These are phyloP conservation scores for Apodemia duryi DNA, from an alignment of 2,888 invertebrate species.

Conservation along the genomic window DNA sequence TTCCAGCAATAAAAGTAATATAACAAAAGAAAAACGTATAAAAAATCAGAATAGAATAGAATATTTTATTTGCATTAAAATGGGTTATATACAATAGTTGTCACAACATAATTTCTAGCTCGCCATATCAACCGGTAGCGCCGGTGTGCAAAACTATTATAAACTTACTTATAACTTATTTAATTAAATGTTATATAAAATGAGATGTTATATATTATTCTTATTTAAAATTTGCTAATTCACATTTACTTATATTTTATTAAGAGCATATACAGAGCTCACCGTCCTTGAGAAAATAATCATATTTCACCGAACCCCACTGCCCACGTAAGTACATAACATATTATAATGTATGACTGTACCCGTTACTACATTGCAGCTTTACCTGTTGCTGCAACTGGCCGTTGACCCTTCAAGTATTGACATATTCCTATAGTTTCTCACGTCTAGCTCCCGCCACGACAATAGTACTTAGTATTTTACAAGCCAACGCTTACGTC, in stretches of 20 bases:
- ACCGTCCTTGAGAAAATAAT: slow-evolving; percentile 6
- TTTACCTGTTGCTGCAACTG: slow-evolving; percentile 63
- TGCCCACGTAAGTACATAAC: slow-evolving; percentile 13
- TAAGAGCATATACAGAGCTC: neutral
- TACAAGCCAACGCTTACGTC: slow-evolving; percentile 34
- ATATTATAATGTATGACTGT: slow-evolving; percentile 24
- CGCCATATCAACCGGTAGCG: too few relatives aligned
- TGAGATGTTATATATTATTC: too few relatives aligned
- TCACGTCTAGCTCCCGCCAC: slow-evolving; percentile 63
- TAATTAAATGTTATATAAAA: too few relatives aligned
- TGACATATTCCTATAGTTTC: slow-evolving; percentile 78
- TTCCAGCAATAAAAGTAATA: too few relatives aligned
- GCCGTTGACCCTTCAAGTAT: slow-evolving; percentile 77
- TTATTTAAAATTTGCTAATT: too few relatives aligned
- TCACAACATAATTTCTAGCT: too few relatives aligned
- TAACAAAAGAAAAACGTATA: neutral
- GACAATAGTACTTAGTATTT: slow-evolving; percentile 47
- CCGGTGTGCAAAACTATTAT: too few relatives aligned
- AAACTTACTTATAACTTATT: too few relatives aligned
- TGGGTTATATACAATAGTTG: too few relatives aligned
- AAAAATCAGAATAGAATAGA: neutral
- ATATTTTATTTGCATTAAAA: too few relatives aligned
- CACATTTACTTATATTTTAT: too few relatives aligned
- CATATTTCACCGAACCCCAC: slow-evolving; percentile 6
- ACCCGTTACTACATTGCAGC: slow-evolving; percentile 60